These are phyloP conservation scores for Colius striatus DNA, from an alignment of 2,113 vertebrate species.

Conservation along the genomic window DNA sequence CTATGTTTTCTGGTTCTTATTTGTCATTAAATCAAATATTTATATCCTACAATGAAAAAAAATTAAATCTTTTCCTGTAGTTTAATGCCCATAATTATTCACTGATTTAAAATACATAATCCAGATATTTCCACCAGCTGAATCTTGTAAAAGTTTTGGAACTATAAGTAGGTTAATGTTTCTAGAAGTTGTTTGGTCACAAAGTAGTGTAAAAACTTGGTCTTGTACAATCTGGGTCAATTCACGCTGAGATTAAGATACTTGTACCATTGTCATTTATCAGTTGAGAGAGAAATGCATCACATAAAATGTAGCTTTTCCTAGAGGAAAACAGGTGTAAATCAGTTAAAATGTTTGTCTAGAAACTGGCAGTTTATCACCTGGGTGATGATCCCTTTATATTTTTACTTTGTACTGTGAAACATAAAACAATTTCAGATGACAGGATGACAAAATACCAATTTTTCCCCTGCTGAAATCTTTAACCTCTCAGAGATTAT, in stretches of 20 bases:
- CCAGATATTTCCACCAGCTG: not conserved
- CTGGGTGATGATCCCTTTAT: slow-evolving; percentile 74
- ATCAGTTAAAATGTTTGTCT: slow-evolving; percentile 74
- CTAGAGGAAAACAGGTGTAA: slow-evolving; percentile 74
- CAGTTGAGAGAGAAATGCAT: slow-evolving; percentile 54
- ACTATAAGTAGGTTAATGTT: not conserved
- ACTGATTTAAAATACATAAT: not conserved
- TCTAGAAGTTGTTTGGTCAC: not conserved
- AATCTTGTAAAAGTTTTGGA: not conserved
- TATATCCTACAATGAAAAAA: not conserved
- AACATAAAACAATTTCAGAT: slow-evolving; percentile 71
- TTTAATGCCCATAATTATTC: not conserved
- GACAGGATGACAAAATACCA: slow-evolving; percentile 67
- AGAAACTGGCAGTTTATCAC: slow-evolving; percentile 72
- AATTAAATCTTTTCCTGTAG: not conserved
- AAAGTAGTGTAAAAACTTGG: not conserved
- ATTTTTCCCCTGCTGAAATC: slow-evolving; percentile 48
- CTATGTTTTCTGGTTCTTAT: slow-evolving; percentile 22
- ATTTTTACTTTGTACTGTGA: slow-evolving; percentile 71
- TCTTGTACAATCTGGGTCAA: slow-evolving; percentile 18
- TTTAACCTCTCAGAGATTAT: slow-evolving; percentile 62
- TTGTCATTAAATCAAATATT: slow-evolving; percentile 22
- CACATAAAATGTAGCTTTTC: slow-evolving; percentile 63
- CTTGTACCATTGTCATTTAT: slow-evolving; percentile 48
- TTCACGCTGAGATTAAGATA: slow-evolving; percentile 56